Conservation (phyloP, 2,888 invertebrate species). For the Cephus pulcher region DNA sequence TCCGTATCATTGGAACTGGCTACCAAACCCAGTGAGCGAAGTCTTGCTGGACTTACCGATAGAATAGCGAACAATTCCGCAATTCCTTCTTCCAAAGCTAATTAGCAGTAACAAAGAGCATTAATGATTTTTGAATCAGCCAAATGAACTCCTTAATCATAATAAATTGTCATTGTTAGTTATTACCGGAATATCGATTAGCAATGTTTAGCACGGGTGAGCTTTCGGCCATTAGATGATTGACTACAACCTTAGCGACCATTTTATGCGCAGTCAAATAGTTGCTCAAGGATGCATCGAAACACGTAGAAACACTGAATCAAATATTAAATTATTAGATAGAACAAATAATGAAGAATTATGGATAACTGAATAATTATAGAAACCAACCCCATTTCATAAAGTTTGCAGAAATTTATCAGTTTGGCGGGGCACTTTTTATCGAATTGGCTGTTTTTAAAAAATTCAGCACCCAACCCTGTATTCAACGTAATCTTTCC, state of each 20-base stretch:
- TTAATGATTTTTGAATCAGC: background rate
- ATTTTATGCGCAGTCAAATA: conserved; percentile 54
- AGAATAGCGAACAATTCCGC: conserved; percentile 55
- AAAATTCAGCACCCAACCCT: conserved; percentile 50
- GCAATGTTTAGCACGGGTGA: conserved; percentile 49
- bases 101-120: conserved; percentile 8
- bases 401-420: conserved; percentile 50
- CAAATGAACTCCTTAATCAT: background rate
- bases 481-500: conserved; percentile 43
- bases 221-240: conserved; percentile 47
- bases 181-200: conserved; percentile 57
- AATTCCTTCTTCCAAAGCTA: conserved; percentile 54
- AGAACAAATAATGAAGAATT: background rate
- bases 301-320: conserved; percentile 54
- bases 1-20: conserved; percentile 39
- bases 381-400: conserved; percentile 44
- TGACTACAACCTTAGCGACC: conserved; percentile 49
- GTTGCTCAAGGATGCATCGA: conserved; percentile 52
- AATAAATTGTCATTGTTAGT: background rate
- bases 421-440: conserved; percentile 49
- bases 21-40: conserved; percentile 41
- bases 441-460: conserved; percentile 51
- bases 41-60: conserved; percentile 55
- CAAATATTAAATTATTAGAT: conserved; percentile 8
- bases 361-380: background rate